phyloP scores from a whole-genome alignment of 2,888 invertebrate genomes.

The Drosophila melanocephala region DNA sequence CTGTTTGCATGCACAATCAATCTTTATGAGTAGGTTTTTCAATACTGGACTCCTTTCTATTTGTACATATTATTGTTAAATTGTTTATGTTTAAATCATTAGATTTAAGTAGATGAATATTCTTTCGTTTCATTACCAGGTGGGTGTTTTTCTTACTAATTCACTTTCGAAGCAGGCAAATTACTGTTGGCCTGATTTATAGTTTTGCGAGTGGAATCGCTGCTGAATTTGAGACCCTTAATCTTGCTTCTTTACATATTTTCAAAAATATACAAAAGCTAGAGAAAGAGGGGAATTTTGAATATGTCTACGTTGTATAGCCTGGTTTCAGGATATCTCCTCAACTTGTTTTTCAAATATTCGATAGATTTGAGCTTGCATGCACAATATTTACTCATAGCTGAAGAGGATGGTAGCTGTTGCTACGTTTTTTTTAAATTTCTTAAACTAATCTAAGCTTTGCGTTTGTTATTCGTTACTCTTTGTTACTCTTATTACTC shows the following conservation, averaged over 20 bases:
- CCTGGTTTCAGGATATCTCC: too few relatives aligned
- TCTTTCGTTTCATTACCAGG: not conserved
- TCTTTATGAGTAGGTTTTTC: not conserved
- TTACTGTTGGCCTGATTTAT: not conserved
- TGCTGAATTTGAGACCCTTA: not conserved
- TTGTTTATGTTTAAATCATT: not conserved
- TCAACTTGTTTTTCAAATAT: not conserved
- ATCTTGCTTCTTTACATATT: not conserved
- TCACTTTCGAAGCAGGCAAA: not conserved
- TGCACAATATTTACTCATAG: not conserved
- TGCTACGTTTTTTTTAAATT: not conserved
- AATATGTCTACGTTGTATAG: too few relatives aligned
- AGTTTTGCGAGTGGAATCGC: not conserved
- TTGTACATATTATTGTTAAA: not conserved
- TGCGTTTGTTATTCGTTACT: not conserved
- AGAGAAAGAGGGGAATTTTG: not conserved
- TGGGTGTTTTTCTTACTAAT: not conserved
- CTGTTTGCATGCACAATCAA: slow-evolving; percentile 22
- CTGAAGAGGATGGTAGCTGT: not conserved
- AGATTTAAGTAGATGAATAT: not conserved
- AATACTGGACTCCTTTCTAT: not conserved
- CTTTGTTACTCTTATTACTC: slow-evolving; percentile 3
- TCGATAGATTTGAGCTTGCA: not conserved
- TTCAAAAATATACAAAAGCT: not conserved
- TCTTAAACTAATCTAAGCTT: not conserved